These are phyloP conservation scores for Iguana delicatissima DNA, from an alignment of 2,797 vertebrate species.

Conservation along the genomic window DNA sequence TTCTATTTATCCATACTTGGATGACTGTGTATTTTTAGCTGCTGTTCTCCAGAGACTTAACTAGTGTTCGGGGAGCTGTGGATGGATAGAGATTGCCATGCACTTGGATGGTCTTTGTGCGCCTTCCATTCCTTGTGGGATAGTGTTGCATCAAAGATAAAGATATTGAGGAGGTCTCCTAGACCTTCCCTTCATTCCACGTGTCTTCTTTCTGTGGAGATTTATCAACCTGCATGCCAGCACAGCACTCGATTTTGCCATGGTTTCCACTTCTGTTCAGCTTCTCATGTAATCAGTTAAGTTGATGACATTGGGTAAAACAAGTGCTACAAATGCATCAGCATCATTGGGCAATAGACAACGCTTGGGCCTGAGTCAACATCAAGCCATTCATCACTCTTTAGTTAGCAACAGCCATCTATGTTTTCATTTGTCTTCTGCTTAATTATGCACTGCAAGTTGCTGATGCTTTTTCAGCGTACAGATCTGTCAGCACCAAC, in stretches of 20 bases:
- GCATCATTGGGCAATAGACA: constrained; percentile 16
- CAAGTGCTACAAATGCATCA: not conserved
- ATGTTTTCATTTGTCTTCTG: constrained; percentile 39
- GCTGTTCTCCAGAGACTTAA: constrained; percentile 8
- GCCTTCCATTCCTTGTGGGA: not conserved
- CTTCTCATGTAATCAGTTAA: not conserved
- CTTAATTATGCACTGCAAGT: constrained; percentile 54
- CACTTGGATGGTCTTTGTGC: not conserved
- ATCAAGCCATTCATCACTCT: constrained; percentile 43
- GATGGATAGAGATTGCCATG: not conserved
- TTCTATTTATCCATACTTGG: not conserved
- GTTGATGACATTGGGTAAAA: not conserved
- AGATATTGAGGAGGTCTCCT: not conserved
- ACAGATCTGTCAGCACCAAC: not conserved
- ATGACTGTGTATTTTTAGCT: not conserved
- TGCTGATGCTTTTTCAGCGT: constrained; percentile 9
- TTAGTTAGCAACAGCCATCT: constrained; percentile 8
- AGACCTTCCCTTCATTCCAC: not conserved
- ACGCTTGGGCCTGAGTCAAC: not conserved
- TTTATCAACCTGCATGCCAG: not conserved
- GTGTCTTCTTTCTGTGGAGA: not conserved
- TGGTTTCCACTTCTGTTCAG: rapidly evolving
- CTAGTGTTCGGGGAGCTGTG: not conserved
- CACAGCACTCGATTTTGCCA: not conserved
- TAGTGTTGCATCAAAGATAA: not conserved